Evolutionary conservation across 2,113 vertebrate species (phyloP).

Genomic region (Mustela nigripes): DNA sequence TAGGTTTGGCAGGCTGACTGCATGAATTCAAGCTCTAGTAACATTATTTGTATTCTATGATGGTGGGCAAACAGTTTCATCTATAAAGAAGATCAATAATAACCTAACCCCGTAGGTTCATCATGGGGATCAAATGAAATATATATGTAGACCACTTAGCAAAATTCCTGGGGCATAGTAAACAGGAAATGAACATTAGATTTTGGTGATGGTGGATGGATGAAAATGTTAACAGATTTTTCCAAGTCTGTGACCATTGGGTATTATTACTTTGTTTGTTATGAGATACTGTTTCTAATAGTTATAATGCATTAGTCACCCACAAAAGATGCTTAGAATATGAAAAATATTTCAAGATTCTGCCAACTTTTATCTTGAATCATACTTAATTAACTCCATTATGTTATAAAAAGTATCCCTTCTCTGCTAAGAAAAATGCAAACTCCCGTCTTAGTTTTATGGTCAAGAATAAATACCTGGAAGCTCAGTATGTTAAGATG

Average conservation of each 20-base stretch:
- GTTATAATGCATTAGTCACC: not conserved
- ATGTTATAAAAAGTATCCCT: not conserved
- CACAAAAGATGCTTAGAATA: not conserved
- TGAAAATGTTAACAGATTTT: not conserved
- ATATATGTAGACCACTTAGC: not conserved
- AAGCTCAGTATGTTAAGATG: not conserved
- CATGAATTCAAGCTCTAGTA: not conserved
- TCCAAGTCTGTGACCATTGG: not conserved
- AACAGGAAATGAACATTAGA: not conserved
- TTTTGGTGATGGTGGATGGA: not conserved
- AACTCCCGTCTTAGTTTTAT: not conserved
- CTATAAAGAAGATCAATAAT: not conserved
- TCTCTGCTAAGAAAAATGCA: not conserved
- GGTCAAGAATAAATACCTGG: not conserved
- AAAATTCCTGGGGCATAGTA: not conserved
- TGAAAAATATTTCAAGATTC: not conserved
- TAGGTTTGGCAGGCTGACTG: not conserved
- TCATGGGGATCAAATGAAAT: not conserved
- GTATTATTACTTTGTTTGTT: not conserved
- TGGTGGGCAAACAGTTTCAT: not conserved
- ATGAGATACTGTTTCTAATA: not conserved
- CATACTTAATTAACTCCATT: not conserved
- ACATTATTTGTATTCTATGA: not conserved
- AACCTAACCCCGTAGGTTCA: not conserved
- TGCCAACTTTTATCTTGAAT: not conserved